phyloP scores from a whole-genome alignment of 2,797 vertebrate genomes.

The Cetoscarus ocellatus region DNA sequence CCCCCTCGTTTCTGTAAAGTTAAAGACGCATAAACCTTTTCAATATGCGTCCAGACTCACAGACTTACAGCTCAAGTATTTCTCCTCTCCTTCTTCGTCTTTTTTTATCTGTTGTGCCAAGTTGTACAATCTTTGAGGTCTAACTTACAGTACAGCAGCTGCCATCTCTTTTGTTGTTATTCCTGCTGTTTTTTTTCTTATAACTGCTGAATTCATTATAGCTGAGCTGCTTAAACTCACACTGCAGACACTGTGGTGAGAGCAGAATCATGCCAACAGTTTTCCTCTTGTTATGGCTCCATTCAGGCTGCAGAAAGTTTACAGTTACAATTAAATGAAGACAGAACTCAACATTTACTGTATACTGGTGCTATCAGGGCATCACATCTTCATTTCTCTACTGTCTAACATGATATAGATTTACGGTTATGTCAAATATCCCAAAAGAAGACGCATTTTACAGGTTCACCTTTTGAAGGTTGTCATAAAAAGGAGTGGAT shows the following conservation, averaged over 20 bases:
- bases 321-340: constrained; percentile 8
- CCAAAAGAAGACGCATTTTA: not conserved
- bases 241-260: constrained; percentile 42
- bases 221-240: constrained; percentile 65
- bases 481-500: too few relatives aligned
- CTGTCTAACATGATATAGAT: not conserved
- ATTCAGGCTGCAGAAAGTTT: constrained; percentile 39
- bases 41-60: constrained; percentile 44
- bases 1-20: constrained; percentile 30
- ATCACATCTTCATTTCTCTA: not conserved
- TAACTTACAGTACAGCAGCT: constrained; percentile 48
- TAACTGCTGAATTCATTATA: constrained; percentile 68
- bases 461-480: not conserved
- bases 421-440: not conserved
- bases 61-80: constrained; percentile 20
- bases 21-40: constrained; percentile 65
- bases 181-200: constrained; percentile 48
- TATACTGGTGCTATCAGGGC: not conserved
- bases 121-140: constrained; percentile 64
- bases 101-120: constrained; percentile 46
- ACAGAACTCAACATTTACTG: not conserved
- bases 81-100: not conserved
- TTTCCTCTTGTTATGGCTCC: constrained; percentile 9
- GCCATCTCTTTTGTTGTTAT: constrained; percentile 47
- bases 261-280: constrained; percentile 29